Conservation (phyloP, 2,113 vertebrate genomes). For the Dendrocopos noguchii region DNA sequence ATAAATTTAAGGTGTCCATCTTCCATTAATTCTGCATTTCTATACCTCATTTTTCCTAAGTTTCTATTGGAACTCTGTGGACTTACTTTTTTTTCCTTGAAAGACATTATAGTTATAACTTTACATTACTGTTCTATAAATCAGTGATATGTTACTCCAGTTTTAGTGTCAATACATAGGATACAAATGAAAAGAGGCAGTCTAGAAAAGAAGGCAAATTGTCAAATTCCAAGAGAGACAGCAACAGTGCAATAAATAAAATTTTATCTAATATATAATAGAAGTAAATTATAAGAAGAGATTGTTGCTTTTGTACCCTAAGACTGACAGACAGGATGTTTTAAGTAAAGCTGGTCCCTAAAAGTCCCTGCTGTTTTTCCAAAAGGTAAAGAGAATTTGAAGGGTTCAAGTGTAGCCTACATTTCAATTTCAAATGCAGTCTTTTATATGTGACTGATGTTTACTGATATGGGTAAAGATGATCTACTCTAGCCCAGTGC, state of each 20-base stretch:
- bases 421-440: conserved; percentile 31
- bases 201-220: neutral
- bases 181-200: neutral
- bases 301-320: neutral
- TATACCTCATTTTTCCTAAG: neutral
- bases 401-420: neutral
- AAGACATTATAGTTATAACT: neutral
- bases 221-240: neutral
- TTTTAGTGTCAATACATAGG: neutral
- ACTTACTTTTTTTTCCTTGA: neutral
- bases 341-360: neutral
- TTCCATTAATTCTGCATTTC: neutral
- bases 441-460: conserved; percentile 14
- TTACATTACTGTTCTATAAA: neutral
- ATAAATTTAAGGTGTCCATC: neutral
- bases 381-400: neutral
- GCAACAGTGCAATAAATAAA: neutral
- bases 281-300: neutral
- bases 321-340: neutral
- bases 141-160: neutral
- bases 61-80: neutral
- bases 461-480: conserved; percentile 14
- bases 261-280: neutral
- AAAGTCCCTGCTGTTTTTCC: neutral
- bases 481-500: neutral